These are phyloP conservation scores for Andrena haemorrhoa DNA, from an alignment of 2,888 invertebrate genomes.

Conservation along the genomic window DNA sequence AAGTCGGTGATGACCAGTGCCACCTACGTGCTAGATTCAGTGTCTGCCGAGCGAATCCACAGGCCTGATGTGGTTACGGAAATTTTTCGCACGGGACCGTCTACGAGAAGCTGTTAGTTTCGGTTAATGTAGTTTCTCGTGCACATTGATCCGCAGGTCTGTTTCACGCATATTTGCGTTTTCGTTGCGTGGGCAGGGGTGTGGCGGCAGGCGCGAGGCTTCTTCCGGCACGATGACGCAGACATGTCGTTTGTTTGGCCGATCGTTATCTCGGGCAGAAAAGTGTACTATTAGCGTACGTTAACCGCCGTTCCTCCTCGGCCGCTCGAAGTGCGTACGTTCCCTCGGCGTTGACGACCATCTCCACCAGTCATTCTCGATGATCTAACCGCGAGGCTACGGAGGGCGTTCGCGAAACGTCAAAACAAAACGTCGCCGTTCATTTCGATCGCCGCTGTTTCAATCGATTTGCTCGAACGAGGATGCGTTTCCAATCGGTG, in stretches of 20 bases:
- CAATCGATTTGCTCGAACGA: constrained; percentile 3
- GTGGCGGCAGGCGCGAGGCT: constrained; percentile 61
- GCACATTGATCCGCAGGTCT: constrained; percentile 11
- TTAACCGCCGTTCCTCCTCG: constrained; percentile 14
- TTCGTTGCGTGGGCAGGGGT: constrained; percentile 57
- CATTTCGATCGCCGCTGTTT: constrained; percentile 1
- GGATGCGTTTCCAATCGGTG: neutral
- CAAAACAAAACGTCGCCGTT: neutral
- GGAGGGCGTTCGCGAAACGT: neutral
- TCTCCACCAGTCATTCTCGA: neutral
- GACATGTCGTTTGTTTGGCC: constrained; percentile 62
- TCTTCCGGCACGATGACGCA: constrained; percentile 67
- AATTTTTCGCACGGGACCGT: neutral
- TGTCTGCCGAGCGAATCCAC: constrained; percentile 34
- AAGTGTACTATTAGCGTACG: constrained; percentile 25
- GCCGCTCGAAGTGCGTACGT: constrained; percentile 17
- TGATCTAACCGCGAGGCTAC: neutral
- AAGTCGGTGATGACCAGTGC: constrained; percentile 56
- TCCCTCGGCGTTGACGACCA: neutral
- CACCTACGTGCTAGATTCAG: constrained; percentile 57
- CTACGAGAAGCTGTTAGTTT: neutral
- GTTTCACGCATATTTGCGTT: constrained; percentile 38
- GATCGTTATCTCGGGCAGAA: constrained; percentile 66
- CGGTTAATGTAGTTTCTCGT: constrained; percentile 18
- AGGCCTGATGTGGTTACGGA: constrained; percentile 21